Percentiles rank a stretch among this genome's conserved stretches.
phyloP scores from a whole-genome alignment of 2,888 invertebrate genomes.

The Metacarcinus magister region DNA sequence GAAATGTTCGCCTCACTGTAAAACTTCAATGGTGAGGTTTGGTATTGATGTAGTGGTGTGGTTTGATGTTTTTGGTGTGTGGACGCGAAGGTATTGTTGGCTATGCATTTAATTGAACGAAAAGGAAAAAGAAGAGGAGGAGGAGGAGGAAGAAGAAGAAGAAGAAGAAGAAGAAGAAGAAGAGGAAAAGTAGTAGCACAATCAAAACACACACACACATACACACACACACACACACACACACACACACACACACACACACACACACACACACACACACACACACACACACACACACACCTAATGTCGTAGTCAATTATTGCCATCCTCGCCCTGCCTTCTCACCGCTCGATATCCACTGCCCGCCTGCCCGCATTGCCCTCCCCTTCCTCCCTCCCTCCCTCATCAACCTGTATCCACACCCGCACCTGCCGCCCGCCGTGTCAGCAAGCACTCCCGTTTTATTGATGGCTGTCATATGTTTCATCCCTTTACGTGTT shows the following conservation, averaged over 20 bases:
- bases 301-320: neutral
- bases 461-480: neutral
- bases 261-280: constrained; percentile 58
- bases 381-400: neutral
- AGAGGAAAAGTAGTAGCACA: neutral
- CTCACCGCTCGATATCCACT: neutral
- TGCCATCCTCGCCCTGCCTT: neutral
- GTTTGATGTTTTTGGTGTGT: neutral
- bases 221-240: constrained; percentile 62
- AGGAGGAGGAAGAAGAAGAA: neutral
- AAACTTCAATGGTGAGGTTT: neutral
- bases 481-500: neutral
- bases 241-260: constrained; percentile 43
- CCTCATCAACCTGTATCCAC: neutral
- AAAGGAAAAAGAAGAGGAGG: neutral
- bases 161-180: neutral
- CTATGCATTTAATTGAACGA: too few species aligned
- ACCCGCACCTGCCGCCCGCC: neutral
- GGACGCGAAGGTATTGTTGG: neutral
- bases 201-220: neutral
- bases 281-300: constrained; percentile 15
- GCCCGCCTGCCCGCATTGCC: neutral
- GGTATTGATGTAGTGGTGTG: neutral
- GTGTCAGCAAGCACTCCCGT: neutral
- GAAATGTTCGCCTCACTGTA: neutral